A percentile compares a stretch with the other conserved stretches of the same genome.
Conservation (phyloP, 1,140 invertebrate species). For the Nomia melanderi region DNA sequence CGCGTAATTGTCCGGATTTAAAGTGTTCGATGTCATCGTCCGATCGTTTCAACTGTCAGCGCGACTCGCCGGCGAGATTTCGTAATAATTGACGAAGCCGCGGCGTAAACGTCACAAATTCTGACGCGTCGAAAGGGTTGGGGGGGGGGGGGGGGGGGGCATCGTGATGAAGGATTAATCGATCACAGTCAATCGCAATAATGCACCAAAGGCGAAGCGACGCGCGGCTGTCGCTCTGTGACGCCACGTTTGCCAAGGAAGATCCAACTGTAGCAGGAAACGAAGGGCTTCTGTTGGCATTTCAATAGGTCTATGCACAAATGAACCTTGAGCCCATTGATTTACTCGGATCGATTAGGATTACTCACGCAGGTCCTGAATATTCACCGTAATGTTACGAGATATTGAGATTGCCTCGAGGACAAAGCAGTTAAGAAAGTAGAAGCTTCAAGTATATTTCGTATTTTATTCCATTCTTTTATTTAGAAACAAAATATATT, state of each 20-base stretch:
- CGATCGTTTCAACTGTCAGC: constrained; percentile 17
- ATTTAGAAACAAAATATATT: no score
- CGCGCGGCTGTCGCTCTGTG: constrained; percentile 14
- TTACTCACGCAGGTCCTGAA: background rate
- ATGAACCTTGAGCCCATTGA: background rate
- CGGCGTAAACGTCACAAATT: background rate
- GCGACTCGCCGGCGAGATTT: background rate
- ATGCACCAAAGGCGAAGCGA: constrained; percentile 15
- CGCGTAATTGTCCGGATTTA: constrained; percentile 29
- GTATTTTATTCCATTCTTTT: no score
- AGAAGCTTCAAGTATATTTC: no score
- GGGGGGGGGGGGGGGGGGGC: background rate
- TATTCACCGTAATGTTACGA: background rate
- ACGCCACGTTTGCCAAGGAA: constrained; percentile 15
- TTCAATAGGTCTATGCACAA: background rate
- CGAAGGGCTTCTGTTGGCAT: background rate
- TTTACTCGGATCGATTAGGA: constrained; percentile 3
- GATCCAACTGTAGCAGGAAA: constrained; percentile 1
- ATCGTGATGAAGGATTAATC: constrained; percentile 10
- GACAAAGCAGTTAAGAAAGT: no score
- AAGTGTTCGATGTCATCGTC: constrained; percentile 4
- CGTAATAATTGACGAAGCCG: constrained; percentile 32
- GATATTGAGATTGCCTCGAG: no score
- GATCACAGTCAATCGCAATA: constrained; percentile 34
- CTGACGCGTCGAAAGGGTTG: background rate